These are phyloP conservation scores for Galeruca laticollis DNA, from an alignment of 2,888 invertebrate species.

Conservation along the genomic window DNA sequence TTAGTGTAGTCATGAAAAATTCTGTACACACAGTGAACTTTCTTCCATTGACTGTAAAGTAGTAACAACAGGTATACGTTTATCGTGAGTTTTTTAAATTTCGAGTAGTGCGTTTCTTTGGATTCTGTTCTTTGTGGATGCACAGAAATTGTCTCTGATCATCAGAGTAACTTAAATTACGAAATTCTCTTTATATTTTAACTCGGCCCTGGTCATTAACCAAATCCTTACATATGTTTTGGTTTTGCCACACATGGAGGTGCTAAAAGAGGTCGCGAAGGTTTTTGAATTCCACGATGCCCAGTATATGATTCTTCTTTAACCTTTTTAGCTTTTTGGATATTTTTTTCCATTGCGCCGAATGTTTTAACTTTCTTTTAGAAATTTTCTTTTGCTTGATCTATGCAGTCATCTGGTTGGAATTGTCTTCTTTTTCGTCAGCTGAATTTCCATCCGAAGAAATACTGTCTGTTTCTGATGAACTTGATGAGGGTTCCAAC, in stretches of 20 bases:
- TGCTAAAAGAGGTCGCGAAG: conserved; percentile 11
- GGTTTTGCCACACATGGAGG: conserved; percentile 15
- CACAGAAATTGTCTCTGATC: too few relatives aligned
- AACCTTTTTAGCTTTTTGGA: too few relatives aligned
- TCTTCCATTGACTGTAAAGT: conserved; percentile 18
- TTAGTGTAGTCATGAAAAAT: too few relatives aligned
- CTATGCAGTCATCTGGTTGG: background rate
- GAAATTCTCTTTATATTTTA: too few relatives aligned
- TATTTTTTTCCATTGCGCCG: too few relatives aligned
- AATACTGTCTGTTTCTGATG: conserved; percentile 20
- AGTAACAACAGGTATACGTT: conserved; percentile 4
- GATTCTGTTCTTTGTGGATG: too few relatives aligned
- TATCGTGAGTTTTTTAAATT: conserved; percentile 12
- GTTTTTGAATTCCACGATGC: conserved; percentile 17
- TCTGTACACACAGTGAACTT: too few relatives aligned
- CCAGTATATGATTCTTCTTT: conserved; percentile 13
- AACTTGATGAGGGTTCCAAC: conserved; percentile 9
- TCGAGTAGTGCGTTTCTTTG: too few relatives aligned
- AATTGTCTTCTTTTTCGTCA: conserved; percentile 8
- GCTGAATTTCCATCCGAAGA: conserved; percentile 10
- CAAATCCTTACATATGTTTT: too few relatives aligned
- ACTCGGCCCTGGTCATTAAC: too few relatives aligned
- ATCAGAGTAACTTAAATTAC: too few relatives aligned
- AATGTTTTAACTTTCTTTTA: conserved; percentile 15
- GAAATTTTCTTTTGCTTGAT: conserved; percentile 15